Evolutionary conservation across 2,797 vertebrate genomes (phyloP).

Genomic region (Trachurus trachurus): DNA sequence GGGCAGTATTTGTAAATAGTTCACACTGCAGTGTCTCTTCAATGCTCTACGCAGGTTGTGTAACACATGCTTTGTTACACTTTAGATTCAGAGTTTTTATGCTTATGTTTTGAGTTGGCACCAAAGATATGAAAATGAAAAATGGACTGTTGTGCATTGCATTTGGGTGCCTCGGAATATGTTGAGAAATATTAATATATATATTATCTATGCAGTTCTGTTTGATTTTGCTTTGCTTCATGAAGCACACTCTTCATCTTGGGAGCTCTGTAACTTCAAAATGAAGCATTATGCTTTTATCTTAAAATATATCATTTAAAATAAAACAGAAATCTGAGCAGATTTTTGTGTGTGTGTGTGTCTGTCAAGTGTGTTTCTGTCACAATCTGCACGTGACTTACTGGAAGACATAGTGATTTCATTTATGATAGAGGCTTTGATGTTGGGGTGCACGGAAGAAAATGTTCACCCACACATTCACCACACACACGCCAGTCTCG

Average conservation of each 20-base stretch:
- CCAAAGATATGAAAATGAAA: constrained; percentile 59
- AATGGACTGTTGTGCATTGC: constrained; percentile 47
- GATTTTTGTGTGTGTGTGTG: constrained; percentile 4
- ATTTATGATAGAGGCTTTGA: constrained; percentile 11
- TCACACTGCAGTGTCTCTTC: constrained; percentile 54
- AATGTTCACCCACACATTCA: neutral
- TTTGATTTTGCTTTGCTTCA: constrained; percentile 75
- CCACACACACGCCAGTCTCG: neutral
- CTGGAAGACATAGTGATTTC: neutral
- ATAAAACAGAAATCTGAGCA: constrained; percentile 61
- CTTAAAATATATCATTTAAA: constrained; percentile 75
- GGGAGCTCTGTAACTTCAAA: constrained; percentile 63
- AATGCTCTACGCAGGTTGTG: constrained; percentile 45
- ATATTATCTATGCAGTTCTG: constrained; percentile 78
- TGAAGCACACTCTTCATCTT: constrained; percentile 65
- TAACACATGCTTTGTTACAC: constrained; percentile 49
- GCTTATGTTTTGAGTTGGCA: constrained; percentile 63
- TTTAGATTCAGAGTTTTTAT: constrained; percentile 50
- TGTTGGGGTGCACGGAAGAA: neutral
- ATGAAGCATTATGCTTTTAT: constrained; percentile 70
- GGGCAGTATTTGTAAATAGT: constrained; percentile 79
- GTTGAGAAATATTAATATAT: constrained; percentile 56
- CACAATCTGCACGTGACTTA: neutral
- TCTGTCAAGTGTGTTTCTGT: constrained; percentile 7
- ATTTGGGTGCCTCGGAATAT: constrained; percentile 62